These are phyloP conservation scores for Keiferia lycopersicella DNA, from an alignment of 2,888 invertebrate genomes.

Conservation along the genomic window DNA sequence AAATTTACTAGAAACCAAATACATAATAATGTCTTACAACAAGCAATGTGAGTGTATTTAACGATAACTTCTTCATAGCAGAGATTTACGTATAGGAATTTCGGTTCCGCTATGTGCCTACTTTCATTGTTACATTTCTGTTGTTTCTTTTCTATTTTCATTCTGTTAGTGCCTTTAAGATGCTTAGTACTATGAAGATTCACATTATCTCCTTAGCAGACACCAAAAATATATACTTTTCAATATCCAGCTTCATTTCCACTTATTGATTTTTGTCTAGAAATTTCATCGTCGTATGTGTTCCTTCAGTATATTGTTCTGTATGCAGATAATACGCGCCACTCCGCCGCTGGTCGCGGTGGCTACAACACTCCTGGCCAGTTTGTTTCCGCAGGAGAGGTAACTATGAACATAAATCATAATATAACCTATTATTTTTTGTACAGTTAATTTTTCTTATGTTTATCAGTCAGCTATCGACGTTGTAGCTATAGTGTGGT, in stretches of 20 bases:
- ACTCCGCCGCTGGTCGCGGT: slow-evolving; percentile 57
- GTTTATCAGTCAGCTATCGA: not conserved
- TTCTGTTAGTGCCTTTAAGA: not conserved
- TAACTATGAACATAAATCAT: not conserved
- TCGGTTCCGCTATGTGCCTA: slow-evolving; percentile 4
- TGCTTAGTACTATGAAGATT: not conserved
- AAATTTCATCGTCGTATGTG: not conserved
- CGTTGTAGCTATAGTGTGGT: not conserved
- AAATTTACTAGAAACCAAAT: not conserved
- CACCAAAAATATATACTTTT: not conserved
- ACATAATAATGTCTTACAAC: slow-evolving; percentile 31
- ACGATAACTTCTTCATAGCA: not conserved
- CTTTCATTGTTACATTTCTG: not conserved
- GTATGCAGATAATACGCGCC: slow-evolving; percentile 35
- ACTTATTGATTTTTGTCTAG: slow-evolving; percentile 16
- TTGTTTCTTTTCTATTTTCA: not conserved
- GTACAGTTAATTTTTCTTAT: slow-evolving; percentile 4
- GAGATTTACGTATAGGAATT: not conserved
- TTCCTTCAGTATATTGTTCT: not conserved
- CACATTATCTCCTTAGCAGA: not conserved
- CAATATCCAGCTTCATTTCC: not conserved
- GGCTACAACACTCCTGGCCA: slow-evolving; percentile 58
- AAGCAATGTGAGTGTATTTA: slow-evolving; percentile 32
- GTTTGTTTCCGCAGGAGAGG: slow-evolving; percentile 47
- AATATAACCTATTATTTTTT: slow-evolving; percentile 9